Conservation (phyloP, 2,888 invertebrate species). For the Lagria hirta region DNA sequence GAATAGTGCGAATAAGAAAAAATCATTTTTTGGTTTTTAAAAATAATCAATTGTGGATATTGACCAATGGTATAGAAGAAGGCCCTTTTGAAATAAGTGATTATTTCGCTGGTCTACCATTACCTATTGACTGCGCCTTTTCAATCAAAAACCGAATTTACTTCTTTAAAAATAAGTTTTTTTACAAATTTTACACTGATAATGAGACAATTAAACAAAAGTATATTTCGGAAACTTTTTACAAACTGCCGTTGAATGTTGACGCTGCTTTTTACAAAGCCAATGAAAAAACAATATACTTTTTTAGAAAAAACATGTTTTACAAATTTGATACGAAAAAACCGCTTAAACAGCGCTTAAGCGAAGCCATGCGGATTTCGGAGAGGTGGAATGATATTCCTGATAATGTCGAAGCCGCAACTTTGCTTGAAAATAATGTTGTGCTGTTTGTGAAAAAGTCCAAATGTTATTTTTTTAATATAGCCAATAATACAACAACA, state of each 20-base stretch:
- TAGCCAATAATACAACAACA: not conserved
- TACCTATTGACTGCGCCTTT: constrained; percentile 9
- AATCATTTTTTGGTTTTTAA: constrained; percentile 1
- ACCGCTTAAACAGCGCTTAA: not conserved
- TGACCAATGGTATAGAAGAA: not conserved
- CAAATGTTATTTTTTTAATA: constrained; percentile 2
- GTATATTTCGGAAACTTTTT: too few species aligned
- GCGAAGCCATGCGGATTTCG: constrained; percentile 17
- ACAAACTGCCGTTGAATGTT: too few species aligned
- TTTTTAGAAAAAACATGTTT: constrained; percentile 20
- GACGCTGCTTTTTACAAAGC: constrained; percentile 21
- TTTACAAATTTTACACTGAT: not conserved
- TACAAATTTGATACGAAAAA: constrained; percentile 3
- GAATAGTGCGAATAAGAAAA: not conserved
- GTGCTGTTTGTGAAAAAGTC: constrained; percentile 14
- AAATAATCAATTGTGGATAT: constrained; percentile 14
- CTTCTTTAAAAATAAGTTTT: constrained; percentile 17
- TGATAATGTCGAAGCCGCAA: constrained; percentile 25
- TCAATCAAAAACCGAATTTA: constrained; percentile 5
- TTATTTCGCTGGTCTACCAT: constrained; percentile 1
- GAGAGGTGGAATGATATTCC: constrained; percentile 27
- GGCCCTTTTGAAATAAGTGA: constrained; percentile 8
- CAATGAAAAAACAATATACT: constrained; percentile 9
- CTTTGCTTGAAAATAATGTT: constrained; percentile 9
- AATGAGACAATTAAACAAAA: too few species aligned